phyloP scores from a whole-genome alignment of 2,888 invertebrate species.

The Drosophila paramelanica region DNA sequence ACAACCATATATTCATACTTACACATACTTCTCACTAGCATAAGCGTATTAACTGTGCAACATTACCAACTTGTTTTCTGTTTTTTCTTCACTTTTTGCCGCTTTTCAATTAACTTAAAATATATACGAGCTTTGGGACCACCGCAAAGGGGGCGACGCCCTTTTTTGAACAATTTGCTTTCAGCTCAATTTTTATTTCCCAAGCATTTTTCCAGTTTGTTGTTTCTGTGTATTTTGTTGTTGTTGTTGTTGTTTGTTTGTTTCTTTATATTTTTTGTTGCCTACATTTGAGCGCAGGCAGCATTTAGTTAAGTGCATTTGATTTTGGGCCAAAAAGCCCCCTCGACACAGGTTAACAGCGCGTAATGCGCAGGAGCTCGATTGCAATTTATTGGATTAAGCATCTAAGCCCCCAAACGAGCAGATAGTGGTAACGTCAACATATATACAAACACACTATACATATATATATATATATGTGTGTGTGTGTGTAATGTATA shows the following conservation, averaged over 20 bases:
- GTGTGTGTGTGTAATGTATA: background rate
- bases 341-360: conserved; percentile 56
- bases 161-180: conserved; percentile 48
- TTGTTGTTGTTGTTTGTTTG: background rate
- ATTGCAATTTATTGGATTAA: conserved; percentile 74
- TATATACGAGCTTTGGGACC: conserved; percentile 42
- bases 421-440: conserved; percentile 6
- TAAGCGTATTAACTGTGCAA: background rate
- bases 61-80: background rate
- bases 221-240: conserved; percentile 1
- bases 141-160: conserved; percentile 32
- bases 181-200: conserved; percentile 37
- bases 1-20: no score
- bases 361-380: conserved; percentile 49
- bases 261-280: conserved; percentile 26
- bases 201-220: conserved; percentile 9
- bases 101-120: conserved; percentile 77
- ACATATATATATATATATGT: background rate
- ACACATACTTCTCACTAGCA: background rate
- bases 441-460: background rate
- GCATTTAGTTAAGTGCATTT: conserved; percentile 77
- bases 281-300: conserved; percentile 52
- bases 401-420: conserved; percentile 39
- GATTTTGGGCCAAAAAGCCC: conserved; percentile 56
- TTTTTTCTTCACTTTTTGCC: conserved; percentile 21